A percentile compares a stretch with the other conserved stretches of the same genome.
These are phyloP conservation scores for Caenorhabditis imperialis DNA, from an alignment of 2,888 invertebrate genomes.

Conservation along the genomic window DNA sequence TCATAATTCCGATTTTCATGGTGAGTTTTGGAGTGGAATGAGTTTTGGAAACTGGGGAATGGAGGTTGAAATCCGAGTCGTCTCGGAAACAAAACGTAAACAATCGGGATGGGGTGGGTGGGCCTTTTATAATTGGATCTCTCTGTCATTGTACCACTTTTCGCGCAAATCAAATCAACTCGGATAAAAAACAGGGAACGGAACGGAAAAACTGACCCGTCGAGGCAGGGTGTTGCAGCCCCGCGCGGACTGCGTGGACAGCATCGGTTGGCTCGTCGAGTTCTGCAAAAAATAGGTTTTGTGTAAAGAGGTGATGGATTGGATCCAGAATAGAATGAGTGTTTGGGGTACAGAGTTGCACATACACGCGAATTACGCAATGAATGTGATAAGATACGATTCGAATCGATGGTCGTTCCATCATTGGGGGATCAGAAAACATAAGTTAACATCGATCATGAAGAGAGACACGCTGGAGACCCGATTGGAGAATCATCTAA, in stretches of 20 bases:
- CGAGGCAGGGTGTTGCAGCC: slow-evolving; percentile 47
- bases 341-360: no score
- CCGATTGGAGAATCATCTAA: no score
- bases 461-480: no score
- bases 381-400: slow-evolving; percentile 25
- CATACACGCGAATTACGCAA: no score
- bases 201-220: slow-evolving; percentile 33
- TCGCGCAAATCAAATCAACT: not conserved
- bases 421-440: no score
- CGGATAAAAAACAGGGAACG: not conserved
- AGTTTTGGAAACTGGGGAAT: slow-evolving; percentile 20
- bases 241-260: slow-evolving; percentile 47
- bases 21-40: not conserved
- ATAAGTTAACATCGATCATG: no score
- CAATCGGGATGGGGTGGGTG: slow-evolving; percentile 18
- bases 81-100: slow-evolving; percentile 41
- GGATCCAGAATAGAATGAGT: no score
- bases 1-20: slow-evolving; percentile 17
- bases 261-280: slow-evolving; percentile 57
- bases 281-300: slow-evolving; percentile 36
- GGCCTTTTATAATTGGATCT: slow-evolving; percentile 42
- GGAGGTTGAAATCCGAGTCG: slow-evolving; percentile 46
- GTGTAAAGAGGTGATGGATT: slow-evolving; percentile 2
- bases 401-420: not conserved
- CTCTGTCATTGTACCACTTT: not conserved